These are phyloP conservation scores for Mus musculus DNA, from an alignment of 2,113 vertebrate genomes.

Conservation along the genomic window DNA sequence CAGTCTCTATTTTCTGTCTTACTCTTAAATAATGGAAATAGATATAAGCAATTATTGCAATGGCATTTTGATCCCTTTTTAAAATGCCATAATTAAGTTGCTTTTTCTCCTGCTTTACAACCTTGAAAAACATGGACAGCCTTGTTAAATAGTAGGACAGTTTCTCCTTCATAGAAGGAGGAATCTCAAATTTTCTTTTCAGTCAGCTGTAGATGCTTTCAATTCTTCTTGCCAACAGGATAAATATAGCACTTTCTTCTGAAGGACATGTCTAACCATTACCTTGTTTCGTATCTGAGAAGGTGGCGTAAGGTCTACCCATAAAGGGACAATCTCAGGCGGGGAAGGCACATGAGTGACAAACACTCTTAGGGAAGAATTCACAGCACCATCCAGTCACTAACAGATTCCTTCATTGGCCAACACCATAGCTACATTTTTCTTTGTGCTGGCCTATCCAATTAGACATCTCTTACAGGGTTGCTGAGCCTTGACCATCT, in stretches of 20 bases:
- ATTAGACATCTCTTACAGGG: background rate
- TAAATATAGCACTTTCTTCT: slow-evolving; percentile 8
- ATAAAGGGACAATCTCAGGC: background rate
- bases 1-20: background rate
- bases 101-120: slow-evolving; percentile 23
- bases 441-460: background rate
- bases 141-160: background rate
- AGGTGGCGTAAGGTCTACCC: background rate
- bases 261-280: slow-evolving; percentile 34
- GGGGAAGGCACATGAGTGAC: background rate
- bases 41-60: background rate
- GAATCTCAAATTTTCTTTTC: slow-evolving; percentile 22
- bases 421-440: fast-evolving
- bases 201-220: background rate
- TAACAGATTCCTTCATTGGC: background rate
- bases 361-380: background rate
- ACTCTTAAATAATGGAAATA: background rate
- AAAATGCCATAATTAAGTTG: background rate
- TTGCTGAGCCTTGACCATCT: background rate
- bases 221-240: slow-evolving; percentile 45
- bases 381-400: background rate
- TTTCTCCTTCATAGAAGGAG: background rate
- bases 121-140: slow-evolving; percentile 1
- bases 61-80: background rate
- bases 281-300: slow-evolving; percentile 39